Conservation (phyloP, 2,888 invertebrate genomes). For the Drosophila seclusa region DNA sequence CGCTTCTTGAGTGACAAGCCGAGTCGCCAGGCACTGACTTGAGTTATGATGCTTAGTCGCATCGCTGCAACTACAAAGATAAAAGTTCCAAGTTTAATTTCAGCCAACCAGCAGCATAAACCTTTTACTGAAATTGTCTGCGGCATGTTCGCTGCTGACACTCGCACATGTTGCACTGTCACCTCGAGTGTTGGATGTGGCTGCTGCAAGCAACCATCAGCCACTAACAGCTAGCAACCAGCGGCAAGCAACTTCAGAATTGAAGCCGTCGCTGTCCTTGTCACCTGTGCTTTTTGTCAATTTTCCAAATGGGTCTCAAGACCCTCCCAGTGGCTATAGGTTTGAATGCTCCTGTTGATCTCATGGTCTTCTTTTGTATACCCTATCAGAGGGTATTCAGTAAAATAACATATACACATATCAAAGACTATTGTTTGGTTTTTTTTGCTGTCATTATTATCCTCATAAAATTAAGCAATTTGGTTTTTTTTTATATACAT, state of each 20-base stretch:
- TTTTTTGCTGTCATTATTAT: too few relatives aligned
- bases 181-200: constrained; percentile 60
- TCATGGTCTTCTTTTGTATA: constrained; percentile 30
- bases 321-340: constrained; percentile 20
- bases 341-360: constrained; percentile 37
- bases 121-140: constrained; percentile 78
- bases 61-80: constrained; percentile 65
- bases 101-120: constrained; percentile 55
- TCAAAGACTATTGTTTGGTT: not conserved
- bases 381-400: not conserved
- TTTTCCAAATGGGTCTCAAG: constrained; percentile 74
- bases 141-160: constrained; percentile 57
- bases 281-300: constrained; percentile 74
- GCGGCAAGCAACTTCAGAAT: constrained; percentile 15
- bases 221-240: constrained; percentile 1
- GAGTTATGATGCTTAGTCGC: constrained; percentile 78
- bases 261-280: constrained; percentile 22
- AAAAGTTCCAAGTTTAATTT: constrained; percentile 66
- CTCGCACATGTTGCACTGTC: constrained; percentile 75
- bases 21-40: constrained; percentile 54
- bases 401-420: not conserved
- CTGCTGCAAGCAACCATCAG: constrained; percentile 12
- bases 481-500: too few relatives aligned
- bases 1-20: constrained; percentile 71
- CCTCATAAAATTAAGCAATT: too few relatives aligned